phyloP scores from a whole-genome alignment of 2,113 vertebrate species.

The Megalops atlanticus region DNA sequence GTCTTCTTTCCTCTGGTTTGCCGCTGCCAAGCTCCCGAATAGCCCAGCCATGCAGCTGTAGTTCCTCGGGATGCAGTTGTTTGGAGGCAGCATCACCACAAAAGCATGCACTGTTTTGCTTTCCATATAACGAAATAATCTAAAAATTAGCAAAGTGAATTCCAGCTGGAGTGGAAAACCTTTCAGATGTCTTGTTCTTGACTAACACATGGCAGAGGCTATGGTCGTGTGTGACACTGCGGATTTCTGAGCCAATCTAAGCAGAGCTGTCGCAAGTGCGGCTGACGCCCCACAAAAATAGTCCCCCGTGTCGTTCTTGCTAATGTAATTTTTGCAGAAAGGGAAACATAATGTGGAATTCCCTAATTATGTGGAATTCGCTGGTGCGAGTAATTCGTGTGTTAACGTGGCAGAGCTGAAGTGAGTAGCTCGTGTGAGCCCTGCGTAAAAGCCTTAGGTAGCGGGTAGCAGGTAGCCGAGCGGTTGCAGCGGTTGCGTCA shows the following conservation, averaged over 20 bases:
- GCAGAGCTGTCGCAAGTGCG: constrained; percentile 4
- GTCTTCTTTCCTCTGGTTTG: constrained; percentile 74
- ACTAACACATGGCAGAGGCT: constrained; percentile 45
- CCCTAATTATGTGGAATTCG: no score
- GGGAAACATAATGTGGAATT: background rate
- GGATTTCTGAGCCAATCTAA: constrained; percentile 52
- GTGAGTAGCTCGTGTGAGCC: no score
- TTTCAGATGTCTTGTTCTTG: constrained; percentile 57
- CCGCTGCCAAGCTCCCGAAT: constrained; percentile 80
- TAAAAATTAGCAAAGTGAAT: constrained; percentile 49
- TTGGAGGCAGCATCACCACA: constrained; percentile 76
- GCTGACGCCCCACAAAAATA: constrained; percentile 22
- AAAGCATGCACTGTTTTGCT: constrained; percentile 55
- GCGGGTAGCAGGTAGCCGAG: no score
- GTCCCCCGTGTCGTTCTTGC: background rate
- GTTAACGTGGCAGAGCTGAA: no score
- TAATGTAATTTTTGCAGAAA: background rate
- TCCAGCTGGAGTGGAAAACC: constrained; percentile 29
- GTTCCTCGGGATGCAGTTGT: constrained; percentile 88
- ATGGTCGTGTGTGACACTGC: constrained; percentile 49
- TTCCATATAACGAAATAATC: constrained; percentile 67
- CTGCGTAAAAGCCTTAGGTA: no score
- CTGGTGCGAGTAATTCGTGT: no score
- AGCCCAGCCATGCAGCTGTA: constrained; percentile 93
- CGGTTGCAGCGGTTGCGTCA: no score